Conservation (phyloP, 2,113 vertebrate species). For the Echinops telfairi region DNA sequence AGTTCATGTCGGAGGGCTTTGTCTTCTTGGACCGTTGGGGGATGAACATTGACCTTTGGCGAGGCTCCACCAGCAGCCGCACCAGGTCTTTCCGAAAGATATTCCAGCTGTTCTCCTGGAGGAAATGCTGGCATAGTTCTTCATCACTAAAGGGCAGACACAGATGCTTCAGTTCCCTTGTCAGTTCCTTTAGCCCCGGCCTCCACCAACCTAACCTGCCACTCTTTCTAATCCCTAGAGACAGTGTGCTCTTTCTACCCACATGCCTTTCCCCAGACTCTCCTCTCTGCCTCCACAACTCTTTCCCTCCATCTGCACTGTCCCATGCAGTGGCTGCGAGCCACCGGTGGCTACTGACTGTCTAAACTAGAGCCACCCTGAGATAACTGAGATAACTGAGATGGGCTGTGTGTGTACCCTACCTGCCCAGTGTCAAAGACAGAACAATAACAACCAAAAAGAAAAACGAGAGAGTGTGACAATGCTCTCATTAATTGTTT, state of each 20-base stretch:
- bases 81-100: conserved; percentile 77
- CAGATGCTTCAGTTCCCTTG: not conserved
- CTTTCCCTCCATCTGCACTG: not conserved
- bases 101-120: conserved; percentile 83
- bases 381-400: not conserved
- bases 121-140: conserved; percentile 79
- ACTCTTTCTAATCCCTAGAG: not conserved
- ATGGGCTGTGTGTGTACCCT: not conserved
- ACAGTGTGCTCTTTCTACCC: not conserved
- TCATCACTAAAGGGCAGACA: conserved; percentile 73
- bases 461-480: conserved; percentile 6
- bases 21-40: not conserved
- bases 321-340: not conserved
- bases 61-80: conserved; percentile 65
- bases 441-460: not conserved
- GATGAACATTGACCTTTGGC: fast-evolving
- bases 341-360: not conserved
- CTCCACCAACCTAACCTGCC: not conserved
- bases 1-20: conserved; percentile 15
- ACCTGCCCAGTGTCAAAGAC: conserved; percentile 32
- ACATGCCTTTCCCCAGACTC: not conserved
- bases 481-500: conserved; percentile 21
- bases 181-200: not conserved
- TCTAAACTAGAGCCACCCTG: not conserved
- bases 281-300: not conserved